A percentile compares a stretch with the other conserved stretches of the same genome.
Evolutionary conservation across 2,113 vertebrate genomes (phyloP).

Genomic region (Rhagologus leucostigma): DNA sequence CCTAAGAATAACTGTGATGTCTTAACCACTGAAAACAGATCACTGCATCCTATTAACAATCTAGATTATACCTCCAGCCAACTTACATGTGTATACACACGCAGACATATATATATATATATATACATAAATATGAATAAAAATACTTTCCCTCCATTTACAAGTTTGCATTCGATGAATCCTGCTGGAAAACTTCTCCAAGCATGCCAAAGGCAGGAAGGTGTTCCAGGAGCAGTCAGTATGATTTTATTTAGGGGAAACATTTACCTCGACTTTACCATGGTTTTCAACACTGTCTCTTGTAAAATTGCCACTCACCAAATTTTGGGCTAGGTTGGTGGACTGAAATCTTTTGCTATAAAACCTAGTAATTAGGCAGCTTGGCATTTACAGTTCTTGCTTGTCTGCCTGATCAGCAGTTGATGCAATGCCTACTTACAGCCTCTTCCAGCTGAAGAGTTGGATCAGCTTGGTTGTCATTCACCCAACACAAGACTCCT

Average conservation of each 20-base stretch:
- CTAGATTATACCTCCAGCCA: not conserved
- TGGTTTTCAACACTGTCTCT: not conserved
- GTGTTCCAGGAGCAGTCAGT: not conserved
- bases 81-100: fast-evolving
- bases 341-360: not conserved
- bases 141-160: not conserved
- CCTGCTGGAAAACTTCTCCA: not conserved
- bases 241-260: not conserved
- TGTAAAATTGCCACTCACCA: not conserved
- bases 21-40: not conserved
- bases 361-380: not conserved
- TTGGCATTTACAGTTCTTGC: not conserved
- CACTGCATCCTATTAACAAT: not conserved
- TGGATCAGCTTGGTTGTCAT: not conserved
- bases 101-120: fast-evolving
- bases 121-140: not conserved
- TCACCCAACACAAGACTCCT: not conserved
- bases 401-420: not conserved
- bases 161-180: not conserved
- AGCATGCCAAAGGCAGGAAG: not conserved
- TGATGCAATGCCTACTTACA: not conserved
- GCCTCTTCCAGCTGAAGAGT: not conserved
- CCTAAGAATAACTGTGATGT: not conserved
- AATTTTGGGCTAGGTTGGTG: not conserved
- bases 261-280: not conserved